phyloP scores from a whole-genome alignment of 2,113 vertebrate genomes.

The Peromyscus californicus region DNA sequence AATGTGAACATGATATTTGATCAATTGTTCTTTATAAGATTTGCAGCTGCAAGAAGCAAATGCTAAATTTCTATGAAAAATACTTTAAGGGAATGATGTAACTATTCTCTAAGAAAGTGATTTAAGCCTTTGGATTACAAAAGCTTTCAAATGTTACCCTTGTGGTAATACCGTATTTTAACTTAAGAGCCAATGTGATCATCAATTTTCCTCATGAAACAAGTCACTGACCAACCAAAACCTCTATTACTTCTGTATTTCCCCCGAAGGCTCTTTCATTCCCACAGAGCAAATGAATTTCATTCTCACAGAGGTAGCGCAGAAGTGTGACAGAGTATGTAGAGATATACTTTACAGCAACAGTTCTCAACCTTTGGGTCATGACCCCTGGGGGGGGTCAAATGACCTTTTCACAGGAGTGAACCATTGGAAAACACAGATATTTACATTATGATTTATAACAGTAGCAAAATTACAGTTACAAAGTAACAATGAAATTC shows the following conservation, averaged over 20 bases:
- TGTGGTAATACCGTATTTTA: conserved; percentile 60
- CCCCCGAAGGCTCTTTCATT: conserved; percentile 50
- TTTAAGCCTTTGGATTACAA: conserved; percentile 67
- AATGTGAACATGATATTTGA: conserved; percentile 1
- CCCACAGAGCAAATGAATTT: conserved; percentile 51
- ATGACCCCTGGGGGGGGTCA: not conserved
- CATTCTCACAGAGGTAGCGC: not conserved
- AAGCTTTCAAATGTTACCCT: conserved; percentile 62
- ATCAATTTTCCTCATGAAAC: conserved; percentile 67
- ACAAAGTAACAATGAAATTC: not conserved
- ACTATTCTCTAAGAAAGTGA: conserved; percentile 40
- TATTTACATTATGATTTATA: not conserved
- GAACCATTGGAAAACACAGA: not conserved
- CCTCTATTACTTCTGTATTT: conserved; percentile 59
- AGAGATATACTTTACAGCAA: not conserved
- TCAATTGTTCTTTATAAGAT: conserved; percentile 6
- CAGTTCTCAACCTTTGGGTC: not conserved
- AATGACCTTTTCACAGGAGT: not conserved
- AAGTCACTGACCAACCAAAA: conserved; percentile 63
- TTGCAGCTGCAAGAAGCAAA: not conserved
- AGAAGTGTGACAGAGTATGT: conserved; percentile 37
- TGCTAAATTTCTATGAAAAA: conserved; percentile 35
- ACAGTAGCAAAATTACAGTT: not conserved
- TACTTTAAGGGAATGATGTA: conserved; percentile 17
- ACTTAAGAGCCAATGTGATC: conserved; percentile 29